A percentile compares a stretch with the other conserved stretches of the same genome.
phyloP scores from a whole-genome alignment of 2,113 vertebrate genomes.

The Glareola pratincola region DNA sequence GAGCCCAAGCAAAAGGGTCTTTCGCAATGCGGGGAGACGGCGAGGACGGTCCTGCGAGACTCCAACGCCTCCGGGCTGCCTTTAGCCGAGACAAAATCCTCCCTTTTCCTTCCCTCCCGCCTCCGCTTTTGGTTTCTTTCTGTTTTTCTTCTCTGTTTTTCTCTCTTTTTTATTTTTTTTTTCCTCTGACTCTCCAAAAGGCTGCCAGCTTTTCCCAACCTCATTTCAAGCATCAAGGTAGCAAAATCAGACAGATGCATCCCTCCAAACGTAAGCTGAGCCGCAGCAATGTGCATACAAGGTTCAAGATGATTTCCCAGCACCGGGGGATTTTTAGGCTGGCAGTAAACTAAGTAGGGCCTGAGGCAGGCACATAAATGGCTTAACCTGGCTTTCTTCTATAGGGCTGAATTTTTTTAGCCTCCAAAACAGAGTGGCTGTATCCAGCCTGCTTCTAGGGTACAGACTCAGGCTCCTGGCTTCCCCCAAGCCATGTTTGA shows the following conservation, averaged over 20 bases:
- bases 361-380: not conserved
- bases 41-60: not conserved
- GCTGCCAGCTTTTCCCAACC: not conserved
- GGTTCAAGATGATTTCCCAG: not conserved
- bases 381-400: not conserved
- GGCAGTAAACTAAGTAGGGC: not conserved
- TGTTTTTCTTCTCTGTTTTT: not conserved
- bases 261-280: not conserved
- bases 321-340: not conserved
- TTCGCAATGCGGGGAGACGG: not conserved
- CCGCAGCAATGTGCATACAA: not conserved
- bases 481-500: not conserved
- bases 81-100: not conserved
- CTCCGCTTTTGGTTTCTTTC: not conserved
- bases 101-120: not conserved
- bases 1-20: not conserved
- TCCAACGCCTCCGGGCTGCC: not conserved
- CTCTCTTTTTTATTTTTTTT: not conserved
- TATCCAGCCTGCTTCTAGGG: not conserved
- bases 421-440: not conserved
- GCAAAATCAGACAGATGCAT: not conserved
- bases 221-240: not conserved
- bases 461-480: not conserved
- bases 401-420: not conserved
- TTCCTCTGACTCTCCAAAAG: not conserved